These are phyloP conservation scores for Todiramphus chloris DNA, from an alignment of 2,113 vertebrate species.

Conservation along the genomic window DNA sequence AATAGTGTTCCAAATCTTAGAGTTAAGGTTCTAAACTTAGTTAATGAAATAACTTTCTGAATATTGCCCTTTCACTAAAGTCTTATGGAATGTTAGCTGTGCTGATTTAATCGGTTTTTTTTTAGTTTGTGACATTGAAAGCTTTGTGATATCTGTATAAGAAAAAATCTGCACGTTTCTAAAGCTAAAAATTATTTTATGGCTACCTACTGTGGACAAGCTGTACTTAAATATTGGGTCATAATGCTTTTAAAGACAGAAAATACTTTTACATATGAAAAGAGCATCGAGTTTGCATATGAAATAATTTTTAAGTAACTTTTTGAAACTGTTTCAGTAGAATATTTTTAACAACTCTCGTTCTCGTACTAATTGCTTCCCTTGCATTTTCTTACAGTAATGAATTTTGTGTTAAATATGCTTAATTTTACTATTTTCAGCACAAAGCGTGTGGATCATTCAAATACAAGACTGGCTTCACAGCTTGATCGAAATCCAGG, in stretches of 20 bases:
- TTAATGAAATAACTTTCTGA: not conserved
- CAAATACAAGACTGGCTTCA: constrained; percentile 89
- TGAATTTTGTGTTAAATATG: not conserved
- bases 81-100: not conserved
- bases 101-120: not conserved
- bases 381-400: not conserved
- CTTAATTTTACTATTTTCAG: constrained; percentile 70
- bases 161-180: not conserved
- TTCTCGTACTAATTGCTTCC: not conserved
- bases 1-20: not conserved
- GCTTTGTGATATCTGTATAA: not conserved
- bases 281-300: not conserved
- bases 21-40: not conserved
- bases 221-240: not conserved
- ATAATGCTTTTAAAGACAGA: not conserved
- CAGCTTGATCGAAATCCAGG: constrained; percentile 93
- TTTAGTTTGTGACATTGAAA: not conserved
- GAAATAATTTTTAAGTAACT: not conserved
- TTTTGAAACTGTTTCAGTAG: not conserved
- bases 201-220: not conserved
- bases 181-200: not conserved
- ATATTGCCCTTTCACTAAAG: not conserved
- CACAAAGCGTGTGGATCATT: constrained; percentile 91
- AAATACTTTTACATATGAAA: not conserved
- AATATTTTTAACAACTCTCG: not conserved